phyloP scores from a whole-genome alignment of 1,140 invertebrate species.

The Phymastichus coffea region DNA sequence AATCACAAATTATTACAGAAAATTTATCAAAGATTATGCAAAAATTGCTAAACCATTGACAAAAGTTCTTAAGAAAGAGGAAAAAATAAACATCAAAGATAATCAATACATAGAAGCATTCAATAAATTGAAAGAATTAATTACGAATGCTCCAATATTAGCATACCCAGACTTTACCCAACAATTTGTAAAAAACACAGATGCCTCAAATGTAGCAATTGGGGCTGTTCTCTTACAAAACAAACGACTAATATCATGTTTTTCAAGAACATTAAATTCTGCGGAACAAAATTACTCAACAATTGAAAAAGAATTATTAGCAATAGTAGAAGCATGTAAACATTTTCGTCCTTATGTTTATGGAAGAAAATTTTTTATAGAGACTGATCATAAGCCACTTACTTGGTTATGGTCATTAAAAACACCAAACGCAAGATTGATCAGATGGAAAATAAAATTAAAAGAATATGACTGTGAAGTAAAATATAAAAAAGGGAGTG shows the following conservation, averaged over 20 bases:
- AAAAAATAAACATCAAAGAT: not conserved
- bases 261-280: slow-evolving; percentile 31
- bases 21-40: not conserved
- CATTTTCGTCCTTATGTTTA: slow-evolving; percentile 49
- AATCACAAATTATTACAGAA: slow-evolving; percentile 3
- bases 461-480: slow-evolving; percentile 55
- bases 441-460: slow-evolving; percentile 52
- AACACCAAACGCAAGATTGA: slow-evolving; percentile 47
- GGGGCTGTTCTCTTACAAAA: slow-evolving; percentile 45
- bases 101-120: not conserved
- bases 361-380: slow-evolving; percentile 38
- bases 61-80: not conserved
- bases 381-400: slow-evolving; percentile 48
- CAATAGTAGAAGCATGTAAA: slow-evolving; percentile 46
- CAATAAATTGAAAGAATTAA: not conserved
- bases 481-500: slow-evolving; percentile 46
- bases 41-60: not conserved
- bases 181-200: slow-evolving; percentile 47
- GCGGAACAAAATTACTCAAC: slow-evolving; percentile 38
- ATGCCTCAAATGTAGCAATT: slow-evolving; percentile 44
- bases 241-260: slow-evolving; percentile 41
- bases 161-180: slow-evolving; percentile 43
- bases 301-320: slow-evolving; percentile 44
- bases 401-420: slow-evolving; percentile 51
- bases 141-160: slow-evolving; percentile 33